Base-by-base conservation (phyloP, 2,888 invertebrate species). In the Andrena praecox region DNA sequence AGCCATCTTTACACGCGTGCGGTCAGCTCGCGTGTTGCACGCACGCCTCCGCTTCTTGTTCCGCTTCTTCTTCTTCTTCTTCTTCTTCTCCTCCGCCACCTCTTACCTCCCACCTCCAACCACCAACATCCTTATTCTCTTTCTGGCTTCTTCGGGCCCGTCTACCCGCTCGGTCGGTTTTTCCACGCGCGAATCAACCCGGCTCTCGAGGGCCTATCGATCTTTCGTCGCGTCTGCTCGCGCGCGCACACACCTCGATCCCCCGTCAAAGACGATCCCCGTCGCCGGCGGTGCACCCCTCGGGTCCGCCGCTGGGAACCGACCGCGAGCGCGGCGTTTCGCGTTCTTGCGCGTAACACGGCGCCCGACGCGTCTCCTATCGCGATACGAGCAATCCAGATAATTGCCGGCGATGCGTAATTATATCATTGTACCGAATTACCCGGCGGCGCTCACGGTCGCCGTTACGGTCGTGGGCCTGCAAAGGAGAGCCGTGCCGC, bases 341-440 rank as follows among this genome's bases (percentile, higher is more conserved):
- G 56, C 27, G 56, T 56, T 56, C 52, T 54, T n/a, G 8, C 77
- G 24, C n/a, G 56, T 12, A 48, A 59, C 42, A 42, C 24, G 42
- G 66, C 20, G 52, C 35, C 33, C 59, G 66, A 27, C 59, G 69
- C 16, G 64, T 27, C 20, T 50, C n/a, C 31, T 64, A 24, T 52
- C 50, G 52, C 59, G 67, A 64, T 77, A 90, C 90, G 89, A 88
- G 91, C 91, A 89, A 92, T 92, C 91, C 87, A 92, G 91, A 91
- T 93, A 92, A 92, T 90, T 87, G 89, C 87, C 86, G 83, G 86
- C 88, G 88, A 91, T 88, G 87, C 92, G 91, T 90, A 92, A 93
- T 93, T 93, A 93, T 92, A 93, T 93, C 92, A 92, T 93, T 93
- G 93, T 90, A 92, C 89, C 85, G 91, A 91, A 93, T 93, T 93